Evolutionary conservation across 2,888 invertebrate species (phyloP), one percentile per base, ranked within the genome.

Genomic region (Lathronympha strigana): DNA sequence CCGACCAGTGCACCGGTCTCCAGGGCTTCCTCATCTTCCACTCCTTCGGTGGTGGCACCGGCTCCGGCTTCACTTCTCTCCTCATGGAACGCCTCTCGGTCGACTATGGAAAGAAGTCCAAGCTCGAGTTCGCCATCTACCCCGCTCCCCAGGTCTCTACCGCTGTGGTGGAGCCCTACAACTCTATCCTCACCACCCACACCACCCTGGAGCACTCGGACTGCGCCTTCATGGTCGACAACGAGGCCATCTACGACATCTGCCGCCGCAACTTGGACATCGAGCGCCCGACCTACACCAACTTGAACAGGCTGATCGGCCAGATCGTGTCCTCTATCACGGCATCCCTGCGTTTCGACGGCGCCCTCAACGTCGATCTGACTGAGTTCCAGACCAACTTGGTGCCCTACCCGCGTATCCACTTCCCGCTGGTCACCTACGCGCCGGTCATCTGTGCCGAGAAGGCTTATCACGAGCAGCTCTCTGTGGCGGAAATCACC

Each of bases 11-110:
- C 93, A 97, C 97, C 36, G 97, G 97, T 72, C 95, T 95, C 36
- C 96, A 97, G 90, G 98, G 98, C 72, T 98, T 98, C 94, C 94
- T 98, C 72, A 97, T 98, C 90, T 98, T 98, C 95, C 98, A 98
- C 93, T 97, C 97, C 0, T 98, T 98, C 88, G 98, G 96, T 78
- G 97, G 96, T 73, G 98, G 98, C 77, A 98, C 98, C 81, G 98
- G 98, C 62, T 98, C 97, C 19, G 98, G 98, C 61, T 98, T 98
- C 93, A 98, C 98, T 50, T 98, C 98, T n/a, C 94, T 98, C 71
- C 93, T 99, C 75, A 98, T 98, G 98, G 98, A 98, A 93, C 95
- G 98, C 75, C 94, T 99, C 76, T 97, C 97, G 61, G 98, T 98
- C 54, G 98, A 98, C 90, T 98, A 98, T 86, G 98, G 98, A 78